These are phyloP conservation scores for Acleris laterana DNA, from an alignment of 2,888 invertebrate species.

Conservation along the genomic window DNA sequence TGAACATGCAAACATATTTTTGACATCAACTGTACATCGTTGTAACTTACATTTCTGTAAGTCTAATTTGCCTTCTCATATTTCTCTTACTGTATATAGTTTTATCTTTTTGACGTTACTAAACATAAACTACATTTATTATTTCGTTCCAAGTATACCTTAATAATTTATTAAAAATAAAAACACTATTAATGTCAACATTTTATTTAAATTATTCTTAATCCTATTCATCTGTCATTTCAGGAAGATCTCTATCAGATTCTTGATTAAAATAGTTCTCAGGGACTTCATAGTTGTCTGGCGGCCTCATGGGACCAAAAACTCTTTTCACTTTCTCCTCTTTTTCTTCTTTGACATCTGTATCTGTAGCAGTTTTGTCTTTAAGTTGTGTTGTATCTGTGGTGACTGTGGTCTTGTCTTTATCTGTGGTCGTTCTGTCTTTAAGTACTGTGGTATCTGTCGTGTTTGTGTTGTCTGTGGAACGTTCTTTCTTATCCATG, in stretches of 20 bases:
- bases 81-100: too few species aligned
- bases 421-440: background rate
- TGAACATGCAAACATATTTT: too few species aligned
- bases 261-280: slow-evolving; percentile 75
- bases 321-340: slow-evolving; percentile 52
- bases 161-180: background rate
- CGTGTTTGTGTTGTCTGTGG: slow-evolving; percentile 28
- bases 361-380: slow-evolving; percentile 22
- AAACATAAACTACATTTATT: too few species aligned
- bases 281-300: slow-evolving; percentile 74
- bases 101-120: too few species aligned
- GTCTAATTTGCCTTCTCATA: too few species aligned
- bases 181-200: background rate
- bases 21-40: too few species aligned
- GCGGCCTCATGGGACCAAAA: slow-evolving; percentile 79
- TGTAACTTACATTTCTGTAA: too few species aligned
- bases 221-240: slow-evolving; percentile 67
- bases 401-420: slow-evolving; percentile 3
- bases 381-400: slow-evolving; percentile 6
- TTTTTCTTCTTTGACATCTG: slow-evolving; percentile 21
- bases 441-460: slow-evolving; percentile 33
- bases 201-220: slow-evolving; percentile 3
- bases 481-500: slow-evolving; percentile 35
- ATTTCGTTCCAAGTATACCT: too few species aligned
- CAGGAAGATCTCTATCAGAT: slow-evolving; percentile 73